A percentile compares a stretch with the other conserved stretches of the same genome.
Evolutionary conservation across 2,888 invertebrate genomes (phyloP).

Genomic region (Diarsia dahlii): DNA sequence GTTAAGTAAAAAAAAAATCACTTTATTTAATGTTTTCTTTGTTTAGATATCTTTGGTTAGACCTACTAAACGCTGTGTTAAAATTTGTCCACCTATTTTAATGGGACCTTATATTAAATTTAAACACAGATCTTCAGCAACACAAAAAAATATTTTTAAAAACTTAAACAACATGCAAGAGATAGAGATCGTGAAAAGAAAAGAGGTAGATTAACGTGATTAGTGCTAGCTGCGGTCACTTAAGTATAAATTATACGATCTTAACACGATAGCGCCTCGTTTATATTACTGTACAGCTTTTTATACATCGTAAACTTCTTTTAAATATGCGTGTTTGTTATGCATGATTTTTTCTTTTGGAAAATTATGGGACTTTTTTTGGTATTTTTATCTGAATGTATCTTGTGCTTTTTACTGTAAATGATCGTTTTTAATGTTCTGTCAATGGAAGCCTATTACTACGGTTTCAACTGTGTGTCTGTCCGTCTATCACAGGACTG

Average conservation of each 20-base stretch:
- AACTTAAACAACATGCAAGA: too few species aligned
- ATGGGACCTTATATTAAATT: too few species aligned
- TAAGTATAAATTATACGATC: slow-evolving; percentile 50
- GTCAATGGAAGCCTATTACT: not conserved
- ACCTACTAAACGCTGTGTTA: too few species aligned
- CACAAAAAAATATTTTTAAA: not conserved
- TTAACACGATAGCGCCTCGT: slow-evolving; percentile 50
- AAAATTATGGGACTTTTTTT: not conserved
- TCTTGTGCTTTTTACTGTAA: not conserved
- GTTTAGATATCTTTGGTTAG: too few species aligned
- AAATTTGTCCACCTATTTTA: too few species aligned
- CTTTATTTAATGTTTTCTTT: too few species aligned
- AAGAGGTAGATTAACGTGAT: slow-evolving; percentile 31
- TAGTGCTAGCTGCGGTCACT: slow-evolving; percentile 40
- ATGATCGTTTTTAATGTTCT: not conserved
- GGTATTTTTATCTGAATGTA: not conserved
- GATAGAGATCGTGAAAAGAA: slow-evolving; percentile 17
- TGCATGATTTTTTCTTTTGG: slow-evolving; percentile 17
- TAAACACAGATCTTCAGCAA: not conserved
- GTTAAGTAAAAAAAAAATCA: too few species aligned
- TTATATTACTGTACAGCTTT: slow-evolving; percentile 40
- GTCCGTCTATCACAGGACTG: not conserved
- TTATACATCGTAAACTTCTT: slow-evolving; percentile 36
- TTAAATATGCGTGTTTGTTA: slow-evolving; percentile 29
- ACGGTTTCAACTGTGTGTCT: not conserved